A percentile compares a stretch with the other conserved stretches of the same genome.
Evolutionary conservation across 1,140 invertebrate genomes (phyloP).

Genomic region (Agrilus planipennis): DNA sequence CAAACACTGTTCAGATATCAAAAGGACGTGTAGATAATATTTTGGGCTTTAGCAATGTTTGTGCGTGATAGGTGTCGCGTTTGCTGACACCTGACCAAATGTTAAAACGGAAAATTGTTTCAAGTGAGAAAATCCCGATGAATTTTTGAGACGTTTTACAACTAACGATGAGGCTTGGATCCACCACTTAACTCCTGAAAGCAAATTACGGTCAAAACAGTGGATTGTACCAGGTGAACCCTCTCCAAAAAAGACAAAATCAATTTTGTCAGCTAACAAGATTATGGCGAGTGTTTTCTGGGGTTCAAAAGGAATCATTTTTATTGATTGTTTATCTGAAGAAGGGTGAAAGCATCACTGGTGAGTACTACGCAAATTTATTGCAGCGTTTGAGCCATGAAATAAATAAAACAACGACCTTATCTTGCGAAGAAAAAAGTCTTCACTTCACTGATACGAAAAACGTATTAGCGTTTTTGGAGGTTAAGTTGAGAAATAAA

Average conservation of each 20-base stretch:
- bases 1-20: too few species aligned
- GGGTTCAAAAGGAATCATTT: conserved; percentile 12
- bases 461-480: too few species aligned
- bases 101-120: too few species aligned
- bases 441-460: too few species aligned
- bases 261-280: conserved; percentile 8
- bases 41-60: too few species aligned
- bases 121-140: not conserved
- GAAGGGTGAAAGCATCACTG: conserved; percentile 10
- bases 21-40: too few species aligned
- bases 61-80: too few species aligned
- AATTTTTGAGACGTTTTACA: conserved; percentile 1
- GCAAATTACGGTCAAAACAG: conserved; percentile 3
- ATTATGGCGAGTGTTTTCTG: conserved; percentile 12
- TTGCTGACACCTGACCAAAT: too few species aligned
- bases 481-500: too few species aligned
- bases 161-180: conserved; percentile 3
- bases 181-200: conserved; percentile 5
- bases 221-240: conserved; percentile 1
- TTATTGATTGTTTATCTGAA: conserved; percentile 9
- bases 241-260: conserved; percentile 8
- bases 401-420: too few species aligned
- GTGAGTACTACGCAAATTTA: conserved; percentile 10
- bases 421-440: too few species aligned
- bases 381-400: too few species aligned